Evolutionary conservation across 2,113 vertebrate species (phyloP).

Genomic region (Natator depressus): DNA sequence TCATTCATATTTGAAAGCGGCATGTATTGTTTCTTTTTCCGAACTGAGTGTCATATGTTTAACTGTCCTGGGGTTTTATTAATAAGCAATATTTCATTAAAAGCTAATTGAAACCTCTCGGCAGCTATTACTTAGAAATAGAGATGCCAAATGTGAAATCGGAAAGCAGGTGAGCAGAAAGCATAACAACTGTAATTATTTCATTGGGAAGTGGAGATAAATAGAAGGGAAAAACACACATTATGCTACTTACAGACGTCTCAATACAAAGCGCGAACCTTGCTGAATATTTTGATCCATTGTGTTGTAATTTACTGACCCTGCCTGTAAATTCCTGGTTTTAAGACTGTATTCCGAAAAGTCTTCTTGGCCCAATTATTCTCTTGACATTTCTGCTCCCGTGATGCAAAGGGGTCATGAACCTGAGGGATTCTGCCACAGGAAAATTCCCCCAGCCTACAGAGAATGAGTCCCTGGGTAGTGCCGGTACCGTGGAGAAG

Average conservation of each 20-base stretch:
- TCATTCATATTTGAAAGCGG: conserved; percentile 60
- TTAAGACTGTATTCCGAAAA: not conserved
- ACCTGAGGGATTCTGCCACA: not conserved
- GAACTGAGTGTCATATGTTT: conserved; percentile 70
- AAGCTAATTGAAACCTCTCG: conserved; percentile 73
- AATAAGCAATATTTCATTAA: conserved; percentile 76
- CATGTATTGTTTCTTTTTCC: conserved; percentile 38
- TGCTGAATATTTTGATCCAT: not conserved
- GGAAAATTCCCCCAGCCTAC: rapidly evolving
- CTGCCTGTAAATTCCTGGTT: not conserved
- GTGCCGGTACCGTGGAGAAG: not conserved
- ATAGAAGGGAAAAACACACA: not conserved
- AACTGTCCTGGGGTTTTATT: conserved; percentile 69
- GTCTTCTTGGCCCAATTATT: not conserved
- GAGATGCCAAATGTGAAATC: conserved; percentile 60
- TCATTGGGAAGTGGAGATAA: conserved; percentile 39
- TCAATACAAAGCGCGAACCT: not conserved
- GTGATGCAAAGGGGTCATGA: not conserved
- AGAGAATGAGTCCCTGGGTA: not conserved
- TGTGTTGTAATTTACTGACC: not conserved
- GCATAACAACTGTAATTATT: conserved; percentile 65
- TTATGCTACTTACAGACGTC: not conserved
- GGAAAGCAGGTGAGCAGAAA: conserved; percentile 71
- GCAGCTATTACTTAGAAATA: conserved; percentile 57
- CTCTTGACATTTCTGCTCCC: not conserved